These are phyloP conservation scores for Gerris lacustris DNA, from an alignment of 2,888 invertebrate genomes.

Conservation along the genomic window DNA sequence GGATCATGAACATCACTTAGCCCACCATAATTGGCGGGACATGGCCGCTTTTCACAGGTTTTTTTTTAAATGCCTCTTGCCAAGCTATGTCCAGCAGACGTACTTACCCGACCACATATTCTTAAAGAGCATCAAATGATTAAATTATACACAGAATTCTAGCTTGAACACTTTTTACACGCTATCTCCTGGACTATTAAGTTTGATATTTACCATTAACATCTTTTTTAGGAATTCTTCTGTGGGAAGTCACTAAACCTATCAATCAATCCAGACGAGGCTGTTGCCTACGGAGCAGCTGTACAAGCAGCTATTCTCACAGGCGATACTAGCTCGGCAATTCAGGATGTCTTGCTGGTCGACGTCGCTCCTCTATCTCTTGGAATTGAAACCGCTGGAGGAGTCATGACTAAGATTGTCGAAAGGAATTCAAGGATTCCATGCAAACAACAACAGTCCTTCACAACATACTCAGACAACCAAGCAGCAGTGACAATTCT, in stretches of 20 bases:
- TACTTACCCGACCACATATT: no score
- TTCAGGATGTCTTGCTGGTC: slow-evolving; percentile 59
- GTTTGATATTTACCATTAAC: no score
- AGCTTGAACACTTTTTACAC: no score
- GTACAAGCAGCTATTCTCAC: slow-evolving; percentile 85
- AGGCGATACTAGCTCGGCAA: slow-evolving; percentile 46
- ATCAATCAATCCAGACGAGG: slow-evolving; percentile 79
- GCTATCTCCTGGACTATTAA: no score
- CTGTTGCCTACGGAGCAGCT: slow-evolving; percentile 87
- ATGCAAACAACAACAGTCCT: slow-evolving; percentile 50
- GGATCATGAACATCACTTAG: no score
- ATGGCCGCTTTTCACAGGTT: no score
- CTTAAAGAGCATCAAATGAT: no score
- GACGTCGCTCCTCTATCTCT: slow-evolving; percentile 57
- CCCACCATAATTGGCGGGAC: no score
- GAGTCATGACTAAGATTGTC: slow-evolving; percentile 58
- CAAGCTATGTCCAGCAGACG: no score
- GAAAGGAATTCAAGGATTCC: slow-evolving; percentile 47
- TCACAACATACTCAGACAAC: slow-evolving; percentile 85
- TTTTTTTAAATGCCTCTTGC: no score
- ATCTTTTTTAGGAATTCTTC: slow-evolving; percentile 52
- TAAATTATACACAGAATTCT: no score
- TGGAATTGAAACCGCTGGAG: slow-evolving; percentile 67
- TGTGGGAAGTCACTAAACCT: slow-evolving; percentile 68
- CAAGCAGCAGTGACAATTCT: slow-evolving; percentile 81